Evolutionary conservation across 2,888 invertebrate genomes (phyloP).

Genomic region (Rhorus exstirpatorius): DNA sequence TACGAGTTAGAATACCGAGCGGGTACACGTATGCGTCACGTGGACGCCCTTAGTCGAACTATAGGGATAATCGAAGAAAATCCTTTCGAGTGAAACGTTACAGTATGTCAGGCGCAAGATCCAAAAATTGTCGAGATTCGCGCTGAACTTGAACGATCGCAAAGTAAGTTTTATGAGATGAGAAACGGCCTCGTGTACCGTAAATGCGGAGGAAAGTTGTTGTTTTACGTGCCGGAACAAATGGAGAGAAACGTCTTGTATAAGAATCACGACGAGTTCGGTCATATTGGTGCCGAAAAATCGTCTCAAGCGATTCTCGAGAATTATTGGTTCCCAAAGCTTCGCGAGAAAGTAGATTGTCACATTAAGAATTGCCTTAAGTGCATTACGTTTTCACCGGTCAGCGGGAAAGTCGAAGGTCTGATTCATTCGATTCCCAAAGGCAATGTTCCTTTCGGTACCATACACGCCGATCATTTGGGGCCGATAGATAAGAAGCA

Average conservation of each 20-base stretch:
- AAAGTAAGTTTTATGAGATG: constrained; percentile 66
- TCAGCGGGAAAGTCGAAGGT: constrained; percentile 63
- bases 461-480: constrained; percentile 67
- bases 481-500: constrained; percentile 73
- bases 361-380: constrained; percentile 69
- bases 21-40: constrained; percentile 74
- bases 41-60: constrained; percentile 74
- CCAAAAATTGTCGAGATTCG: constrained; percentile 52
- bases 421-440: constrained; percentile 67
- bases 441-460: constrained; percentile 65
- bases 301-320: constrained; percentile 50
- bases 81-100: constrained; percentile 66
- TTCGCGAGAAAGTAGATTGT: constrained; percentile 47
- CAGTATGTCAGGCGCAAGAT: constrained; percentile 64
- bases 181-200: constrained; percentile 70
- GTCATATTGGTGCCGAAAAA: constrained; percentile 71
- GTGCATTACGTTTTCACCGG: constrained; percentile 64
- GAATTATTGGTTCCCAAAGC: constrained; percentile 67
- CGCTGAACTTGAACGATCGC: constrained; percentile 31
- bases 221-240: constrained; percentile 71
- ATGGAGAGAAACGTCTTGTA: constrained; percentile 65
- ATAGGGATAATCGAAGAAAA: constrained; percentile 67
- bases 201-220: constrained; percentile 49
- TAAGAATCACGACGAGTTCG: constrained; percentile 71
- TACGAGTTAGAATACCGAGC: constrained; percentile 74